Conservation (phyloP, 2,888 invertebrate genomes). For the Spisula subtruncata region DNA sequence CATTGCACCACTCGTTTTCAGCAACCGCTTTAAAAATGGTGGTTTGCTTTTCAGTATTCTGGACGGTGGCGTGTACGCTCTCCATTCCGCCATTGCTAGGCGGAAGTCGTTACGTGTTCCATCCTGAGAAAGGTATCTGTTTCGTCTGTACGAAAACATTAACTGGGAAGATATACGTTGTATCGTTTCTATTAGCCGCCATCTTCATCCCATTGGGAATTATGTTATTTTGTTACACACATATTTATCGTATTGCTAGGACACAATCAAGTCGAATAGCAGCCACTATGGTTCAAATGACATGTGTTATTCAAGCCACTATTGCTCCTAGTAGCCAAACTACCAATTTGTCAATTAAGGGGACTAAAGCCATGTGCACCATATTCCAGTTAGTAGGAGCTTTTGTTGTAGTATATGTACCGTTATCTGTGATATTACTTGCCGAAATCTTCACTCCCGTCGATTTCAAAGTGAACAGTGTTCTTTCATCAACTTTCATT, state of each 20-base stretch:
- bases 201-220: conserved; percentile 80
- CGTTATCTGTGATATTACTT: conserved; percentile 79
- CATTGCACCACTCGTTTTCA: conserved; percentile 82
- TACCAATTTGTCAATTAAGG: conserved; percentile 75
- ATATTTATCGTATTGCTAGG: conserved; percentile 83
- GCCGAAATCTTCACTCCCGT: conserved; percentile 70
- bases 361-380: conserved; percentile 84
- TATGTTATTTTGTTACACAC: conserved; percentile 83
- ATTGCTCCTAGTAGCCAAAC: conserved; percentile 78
- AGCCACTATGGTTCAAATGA: conserved; percentile 85
- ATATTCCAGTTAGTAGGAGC: conserved; percentile 83
- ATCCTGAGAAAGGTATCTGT: conserved; percentile 80
- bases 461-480: conserved; percentile 66
- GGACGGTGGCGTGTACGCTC: conserved; percentile 77
- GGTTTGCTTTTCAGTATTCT: conserved; percentile 78
- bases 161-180: conserved; percentile 76
- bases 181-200: conserved; percentile 74
- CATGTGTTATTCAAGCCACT: conserved; percentile 84
- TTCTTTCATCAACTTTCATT: conserved; percentile 78
- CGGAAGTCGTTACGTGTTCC: conserved; percentile 75
- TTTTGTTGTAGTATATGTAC: conserved; percentile 83
- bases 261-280: conserved; percentile 84
- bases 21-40: conserved; percentile 80
- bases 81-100: conserved; percentile 82
- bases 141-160: conserved; percentile 75